Base-by-base conservation (phyloP, 2,797 vertebrate species). In the Scolopax rusticola region DNA sequence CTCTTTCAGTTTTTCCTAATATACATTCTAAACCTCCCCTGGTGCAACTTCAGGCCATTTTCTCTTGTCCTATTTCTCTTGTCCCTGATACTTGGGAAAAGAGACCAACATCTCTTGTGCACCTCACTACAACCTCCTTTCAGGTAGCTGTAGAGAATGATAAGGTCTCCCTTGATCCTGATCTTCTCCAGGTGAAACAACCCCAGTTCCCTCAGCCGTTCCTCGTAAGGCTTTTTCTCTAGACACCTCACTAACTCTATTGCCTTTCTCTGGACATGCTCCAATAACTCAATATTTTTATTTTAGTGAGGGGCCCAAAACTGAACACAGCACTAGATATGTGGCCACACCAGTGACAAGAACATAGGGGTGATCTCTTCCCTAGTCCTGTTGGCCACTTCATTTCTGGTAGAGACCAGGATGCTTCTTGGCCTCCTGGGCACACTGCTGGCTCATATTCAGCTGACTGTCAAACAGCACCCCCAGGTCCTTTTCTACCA, bases 401-500 rank as follows among this genome's bases (percentile, higher is more conserved):
- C 41, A 11, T 20, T 73, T 20, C 32, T 45, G 32, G 20, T n/a
- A 16, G 6, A 33, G 6, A 12, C 23, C 40, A 27, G 24, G 38
- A 53, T n/a, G 21, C 8, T 47, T 53, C 28, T 81, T 67, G 20
- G 8, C 9, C 19, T 30, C 13, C 15, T 25, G 23, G 4, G n/a
- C 12, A 59, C n/a, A 28, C 11, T 74, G 5, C 11, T 48, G 32
- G 15, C 8, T 87, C 27, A 5, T 23, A 5, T 57, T 73, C 59
- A 87, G 12, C 19, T 2, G 3, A 6, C 28, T 61, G 25, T 32
- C 7, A 5, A 38, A 4, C 15, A 59, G 11, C 6, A 59, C 4
- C 4, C 9, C 8, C 15, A 16, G 11, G 15, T 53, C 13, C 2
- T 30, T 53, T 60, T 25, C 24, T 5, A 2, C 5, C 4, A 2